A percentile compares a stretch with the other conserved stretches of the same genome.
Conservation (phyloP, 2,888 invertebrate genomes). For the Eilema depressum region DNA sequence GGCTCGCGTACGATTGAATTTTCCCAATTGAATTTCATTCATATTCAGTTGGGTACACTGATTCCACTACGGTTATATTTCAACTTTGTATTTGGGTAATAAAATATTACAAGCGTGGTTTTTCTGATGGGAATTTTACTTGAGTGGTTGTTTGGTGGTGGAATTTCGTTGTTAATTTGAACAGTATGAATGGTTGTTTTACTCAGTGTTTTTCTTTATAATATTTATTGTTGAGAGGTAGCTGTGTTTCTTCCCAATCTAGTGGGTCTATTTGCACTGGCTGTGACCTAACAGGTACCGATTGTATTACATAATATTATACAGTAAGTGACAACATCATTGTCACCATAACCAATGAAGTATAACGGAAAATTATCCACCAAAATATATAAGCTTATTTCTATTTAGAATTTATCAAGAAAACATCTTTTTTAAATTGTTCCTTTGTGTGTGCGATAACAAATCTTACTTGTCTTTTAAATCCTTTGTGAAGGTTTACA, state of each 20-base stretch:
- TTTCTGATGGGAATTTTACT: not conserved
- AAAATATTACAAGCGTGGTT: constrained; percentile 41
- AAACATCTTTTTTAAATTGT: constrained; percentile 24
- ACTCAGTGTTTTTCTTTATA: too few relatives aligned
- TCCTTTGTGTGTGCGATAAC: constrained; percentile 32
- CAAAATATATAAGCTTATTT: too few relatives aligned
- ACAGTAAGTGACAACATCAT: too few relatives aligned
- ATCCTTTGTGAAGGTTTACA: constrained; percentile 44
- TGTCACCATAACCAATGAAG: too few relatives aligned
- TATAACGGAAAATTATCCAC: too few relatives aligned
- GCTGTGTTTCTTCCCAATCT: too few relatives aligned
- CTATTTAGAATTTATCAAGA: constrained; percentile 17
- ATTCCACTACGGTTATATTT: constrained; percentile 29
- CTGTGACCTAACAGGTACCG: too few relatives aligned
- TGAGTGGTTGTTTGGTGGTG: not conserved
- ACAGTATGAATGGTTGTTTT: not conserved
- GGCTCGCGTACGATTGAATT: constrained; percentile 38
- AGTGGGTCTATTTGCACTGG: too few relatives aligned
- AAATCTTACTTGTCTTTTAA: constrained; percentile 27
- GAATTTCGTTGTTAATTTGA: not conserved
- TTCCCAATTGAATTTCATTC: constrained; percentile 26
- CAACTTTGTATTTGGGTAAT: constrained; percentile 25
- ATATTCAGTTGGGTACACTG: constrained; percentile 33
- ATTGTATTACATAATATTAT: too few relatives aligned
- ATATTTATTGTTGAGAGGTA: too few relatives aligned